These are phyloP conservation scores for Drosophila greeni DNA, from an alignment of 2,888 invertebrate genomes.

Conservation along the genomic window DNA sequence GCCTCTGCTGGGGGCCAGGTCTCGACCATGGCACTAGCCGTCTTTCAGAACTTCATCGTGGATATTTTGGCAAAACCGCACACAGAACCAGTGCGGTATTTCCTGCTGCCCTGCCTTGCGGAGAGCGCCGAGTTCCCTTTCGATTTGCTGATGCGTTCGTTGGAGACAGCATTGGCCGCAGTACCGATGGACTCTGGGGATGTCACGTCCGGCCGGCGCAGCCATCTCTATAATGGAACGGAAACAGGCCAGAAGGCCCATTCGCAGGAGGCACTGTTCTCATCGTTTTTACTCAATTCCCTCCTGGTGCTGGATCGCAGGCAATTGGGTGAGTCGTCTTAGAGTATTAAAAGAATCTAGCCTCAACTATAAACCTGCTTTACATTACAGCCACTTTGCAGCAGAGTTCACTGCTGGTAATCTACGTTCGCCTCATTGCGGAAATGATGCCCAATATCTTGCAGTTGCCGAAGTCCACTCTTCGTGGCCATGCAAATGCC, in stretches of 20 bases:
- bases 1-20: conserved; percentile 44
- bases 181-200: conserved; percentile 40
- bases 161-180: conserved; percentile 51
- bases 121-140: conserved; percentile 80
- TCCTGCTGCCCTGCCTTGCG: conserved; percentile 85
- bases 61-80: conserved; percentile 84
- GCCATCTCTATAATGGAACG: conserved; percentile 40
- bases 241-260: conserved; percentile 5
- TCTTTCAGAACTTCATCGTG: conserved; percentile 80
- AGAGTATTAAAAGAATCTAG: too few relatives aligned
- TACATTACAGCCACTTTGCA: conserved; percentile 61
- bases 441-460: conserved; percentile 76
- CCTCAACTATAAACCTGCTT: not conserved
- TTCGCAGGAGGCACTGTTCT: conserved; percentile 58
- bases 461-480: conserved; percentile 76
- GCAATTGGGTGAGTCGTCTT: conserved; percentile 63
- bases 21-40: conserved; percentile 48
- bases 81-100: conserved; percentile 84
- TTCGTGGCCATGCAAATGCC: conserved; percentile 55
- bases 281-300: conserved; percentile 76
- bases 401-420: conserved; percentile 62
- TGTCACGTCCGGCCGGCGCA: conserved; percentile 40
- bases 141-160: conserved; percentile 78
- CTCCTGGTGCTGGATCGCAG: conserved; percentile 76
- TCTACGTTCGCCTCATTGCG: conserved; percentile 76